phyloP scores from a whole-genome alignment of 2,888 invertebrate genomes.

The Plutella xylostella region DNA sequence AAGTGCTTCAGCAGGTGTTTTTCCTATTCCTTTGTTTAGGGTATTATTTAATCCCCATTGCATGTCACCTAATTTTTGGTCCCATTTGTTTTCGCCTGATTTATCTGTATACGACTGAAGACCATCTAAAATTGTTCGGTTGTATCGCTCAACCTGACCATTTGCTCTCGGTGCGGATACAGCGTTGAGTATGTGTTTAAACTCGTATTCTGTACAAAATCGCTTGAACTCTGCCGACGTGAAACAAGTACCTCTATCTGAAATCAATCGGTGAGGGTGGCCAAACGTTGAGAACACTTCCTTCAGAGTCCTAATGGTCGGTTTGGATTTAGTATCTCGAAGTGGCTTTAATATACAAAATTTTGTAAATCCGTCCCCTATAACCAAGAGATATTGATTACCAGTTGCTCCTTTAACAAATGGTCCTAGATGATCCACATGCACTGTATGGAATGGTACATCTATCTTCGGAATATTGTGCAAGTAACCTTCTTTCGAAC shows the following conservation, averaged over 20 bases:
- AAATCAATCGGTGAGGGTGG: slow-evolving; percentile 13
- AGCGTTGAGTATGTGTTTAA: slow-evolving; percentile 8
- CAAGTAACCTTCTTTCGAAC: slow-evolving; percentile 27
- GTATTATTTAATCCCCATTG: slow-evolving; percentile 3
- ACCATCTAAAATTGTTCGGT: slow-evolving; percentile 4
- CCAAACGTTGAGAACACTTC: slow-evolving; percentile 13
- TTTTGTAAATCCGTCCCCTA: slow-evolving; percentile 6
- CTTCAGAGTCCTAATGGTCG: slow-evolving; percentile 6
- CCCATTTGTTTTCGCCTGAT: not conserved
- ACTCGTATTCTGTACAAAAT: not conserved
- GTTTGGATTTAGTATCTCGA: slow-evolving; percentile 12
- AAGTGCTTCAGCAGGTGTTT: slow-evolving; percentile 24
- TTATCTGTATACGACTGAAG: slow-evolving; percentile 6
- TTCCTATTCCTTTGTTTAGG: slow-evolving; percentile 12
- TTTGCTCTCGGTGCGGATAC: slow-evolving; percentile 12
- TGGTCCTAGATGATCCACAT: slow-evolving; percentile 6
- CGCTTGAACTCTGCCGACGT: not conserved
- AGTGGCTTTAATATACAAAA: slow-evolving; percentile 7
- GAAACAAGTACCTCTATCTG: slow-evolving; percentile 15
- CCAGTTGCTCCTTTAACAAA: slow-evolving; percentile 5
- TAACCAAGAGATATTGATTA: slow-evolving; percentile 1
- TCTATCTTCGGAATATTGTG: slow-evolving; percentile 11
- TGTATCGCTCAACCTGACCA: slow-evolving; percentile 12
- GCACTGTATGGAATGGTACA: slow-evolving; percentile 1
- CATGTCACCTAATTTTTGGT: not conserved